phyloP scores from a whole-genome alignment of 2,888 invertebrate genomes.

The Palloptera scutellata region DNA sequence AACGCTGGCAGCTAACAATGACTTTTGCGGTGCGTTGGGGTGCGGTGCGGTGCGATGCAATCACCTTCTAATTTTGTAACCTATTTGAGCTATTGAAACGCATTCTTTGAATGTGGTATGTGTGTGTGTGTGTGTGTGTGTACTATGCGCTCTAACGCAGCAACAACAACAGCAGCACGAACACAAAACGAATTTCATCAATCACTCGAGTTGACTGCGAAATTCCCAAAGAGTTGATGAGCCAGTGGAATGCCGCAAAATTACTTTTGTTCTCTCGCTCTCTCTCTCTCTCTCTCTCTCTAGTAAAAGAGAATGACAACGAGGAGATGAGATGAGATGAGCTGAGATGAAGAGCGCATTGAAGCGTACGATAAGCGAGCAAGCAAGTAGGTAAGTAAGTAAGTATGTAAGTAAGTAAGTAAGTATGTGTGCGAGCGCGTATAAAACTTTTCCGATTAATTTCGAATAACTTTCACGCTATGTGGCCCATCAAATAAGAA shows the following conservation, averaged over 20 bases:
- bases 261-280: slow-evolving; percentile 43
- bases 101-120: no score
- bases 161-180: slow-evolving; percentile 17
- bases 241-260: slow-evolving; percentile 47
- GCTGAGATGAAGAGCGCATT: neutral
- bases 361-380: slow-evolving; percentile 1
- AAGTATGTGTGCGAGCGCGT: slow-evolving; percentile 20
- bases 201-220: slow-evolving; percentile 41
- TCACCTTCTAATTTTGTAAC: neutral
- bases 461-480: slow-evolving; percentile 38
- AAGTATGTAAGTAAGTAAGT: slow-evolving; percentile 11
- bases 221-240: slow-evolving; percentile 47
- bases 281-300: slow-evolving; percentile 32
- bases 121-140: no score
- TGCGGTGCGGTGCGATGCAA: slow-evolving; percentile 3
- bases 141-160: slow-evolving; percentile 15
- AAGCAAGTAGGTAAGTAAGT: neutral
- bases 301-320: neutral
- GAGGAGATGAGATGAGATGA: neutral
- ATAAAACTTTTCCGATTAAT: slow-evolving; percentile 46
- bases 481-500: slow-evolving; percentile 5
- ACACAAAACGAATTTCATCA: slow-evolving; percentile 46
- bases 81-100: no score
- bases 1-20: neutral
- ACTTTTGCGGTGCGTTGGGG: slow-evolving; percentile 15